Base-by-base conservation (phyloP, 2,113 vertebrate genomes). In the Stegastes partitus region DNA sequence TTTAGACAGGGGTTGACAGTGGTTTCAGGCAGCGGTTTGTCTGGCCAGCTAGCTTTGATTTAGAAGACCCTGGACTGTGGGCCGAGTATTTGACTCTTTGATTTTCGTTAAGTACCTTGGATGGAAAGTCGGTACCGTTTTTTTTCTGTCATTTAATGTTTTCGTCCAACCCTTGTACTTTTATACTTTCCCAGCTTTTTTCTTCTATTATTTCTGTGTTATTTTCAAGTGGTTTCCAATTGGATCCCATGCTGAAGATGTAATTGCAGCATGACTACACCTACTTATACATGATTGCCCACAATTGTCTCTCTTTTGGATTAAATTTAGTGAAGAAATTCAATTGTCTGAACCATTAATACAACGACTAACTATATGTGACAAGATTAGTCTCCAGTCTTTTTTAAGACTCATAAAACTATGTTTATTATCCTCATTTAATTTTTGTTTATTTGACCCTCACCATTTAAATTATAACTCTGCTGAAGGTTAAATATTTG, bases 21-120 rank as follows among this genome's bases (percentile, higher is more conserved):
- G 89, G 88, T 91, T 91, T 82, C 58, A 80, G 88, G 79, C 86
- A 80, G 87, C 23, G 82, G 89, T 89, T 88, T 86, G 82, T 87
- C 86, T 87, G 81, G 86, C 81, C 82, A 85, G 79, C 81, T 11
- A 75, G 80, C 87, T 89, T 70, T 84, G 87, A 92, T 87, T 91
- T 70, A 89, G 79, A 86, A 81, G 86, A 82, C 83, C 87, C 89
- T 85, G 83, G 81, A 89, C 86, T 79, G 58, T 31, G 68, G 79
- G 75, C 70, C 5, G 19, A 84, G 50, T 14, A 34, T 82, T 84
- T 81, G 75, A 77, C 77, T 88, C 88, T 91, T 88, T 90, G 82
- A 89, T 89, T 91, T 85, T 62, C 57, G 68, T 79, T 84, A 86
- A 90, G 86, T 82, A 81, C 74, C 68, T 79, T 86, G 82, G 90